Evolutionary conservation across 2,888 invertebrate genomes (phyloP).

Genomic region (Euplexia lucipara): DNA sequence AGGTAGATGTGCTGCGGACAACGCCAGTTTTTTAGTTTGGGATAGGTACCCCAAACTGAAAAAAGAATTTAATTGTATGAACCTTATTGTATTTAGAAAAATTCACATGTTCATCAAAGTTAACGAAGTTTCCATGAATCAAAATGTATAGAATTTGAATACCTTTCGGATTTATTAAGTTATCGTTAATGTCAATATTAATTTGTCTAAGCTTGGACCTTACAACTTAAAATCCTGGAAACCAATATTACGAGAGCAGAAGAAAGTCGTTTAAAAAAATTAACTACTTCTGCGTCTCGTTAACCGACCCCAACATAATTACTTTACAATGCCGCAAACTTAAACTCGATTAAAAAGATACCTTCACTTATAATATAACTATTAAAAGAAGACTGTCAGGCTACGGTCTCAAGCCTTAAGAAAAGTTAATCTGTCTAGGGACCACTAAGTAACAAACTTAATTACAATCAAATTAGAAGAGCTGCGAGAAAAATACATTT

Average conservation of each 20-base stretch:
- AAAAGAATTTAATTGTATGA: too few relatives aligned
- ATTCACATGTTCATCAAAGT: too few relatives aligned
- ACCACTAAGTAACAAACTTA: slow-evolving; percentile 54
- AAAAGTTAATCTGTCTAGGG: slow-evolving; percentile 55
- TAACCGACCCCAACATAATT: not conserved
- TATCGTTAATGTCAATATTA: too few relatives aligned
- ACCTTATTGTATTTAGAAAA: too few relatives aligned
- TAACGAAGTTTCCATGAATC: too few relatives aligned
- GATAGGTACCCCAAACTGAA: too few relatives aligned
- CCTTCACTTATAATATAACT: slow-evolving; percentile 36
- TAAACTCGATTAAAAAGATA: slow-evolving; percentile 22
- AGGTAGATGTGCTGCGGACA: too few relatives aligned
- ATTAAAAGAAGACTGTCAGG: slow-evolving; percentile 37
- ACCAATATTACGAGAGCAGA: too few relatives aligned
- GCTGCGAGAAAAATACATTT: slow-evolving; percentile 45
- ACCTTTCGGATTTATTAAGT: too few relatives aligned
- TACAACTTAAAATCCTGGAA: not conserved
- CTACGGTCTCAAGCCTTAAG: slow-evolving; percentile 13
- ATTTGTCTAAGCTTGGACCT: too few relatives aligned
- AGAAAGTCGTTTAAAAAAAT: not conserved
- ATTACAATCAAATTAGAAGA: slow-evolving; percentile 57
- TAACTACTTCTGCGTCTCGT: slow-evolving; percentile 7
- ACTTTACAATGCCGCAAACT: slow-evolving; percentile 7
- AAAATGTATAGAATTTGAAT: too few relatives aligned
- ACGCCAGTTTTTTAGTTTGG: too few relatives aligned